These are phyloP conservation scores for Halichoerus grypus DNA, from an alignment of 2,113 vertebrate genomes.

Conservation along the genomic window DNA sequence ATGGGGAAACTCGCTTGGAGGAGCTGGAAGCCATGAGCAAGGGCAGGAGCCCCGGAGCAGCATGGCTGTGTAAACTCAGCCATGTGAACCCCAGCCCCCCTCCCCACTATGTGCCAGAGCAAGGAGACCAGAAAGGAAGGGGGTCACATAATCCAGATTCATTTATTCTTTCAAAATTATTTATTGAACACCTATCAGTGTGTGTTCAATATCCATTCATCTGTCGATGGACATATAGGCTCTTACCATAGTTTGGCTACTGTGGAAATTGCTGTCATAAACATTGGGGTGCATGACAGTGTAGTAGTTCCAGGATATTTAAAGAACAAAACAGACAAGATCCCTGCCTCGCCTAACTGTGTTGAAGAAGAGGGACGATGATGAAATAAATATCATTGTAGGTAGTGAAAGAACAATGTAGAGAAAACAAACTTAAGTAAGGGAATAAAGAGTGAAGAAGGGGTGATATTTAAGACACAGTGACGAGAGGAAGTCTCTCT, in stretches of 20 bases:
- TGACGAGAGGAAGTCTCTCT: neutral
- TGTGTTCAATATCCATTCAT: too few species aligned
- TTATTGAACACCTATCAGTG: neutral
- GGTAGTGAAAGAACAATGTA: neutral
- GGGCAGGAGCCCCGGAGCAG: neutral
- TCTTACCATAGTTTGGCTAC: too few species aligned
- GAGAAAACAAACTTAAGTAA: neutral
- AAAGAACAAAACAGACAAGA: neutral
- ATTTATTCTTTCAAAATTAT: constrained; percentile 6
- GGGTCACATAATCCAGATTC: neutral
- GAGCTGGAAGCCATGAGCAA: neutral
- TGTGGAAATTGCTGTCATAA: too few species aligned
- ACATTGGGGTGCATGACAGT: neutral
- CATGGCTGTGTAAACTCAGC: neutral
- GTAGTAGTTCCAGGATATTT: neutral
- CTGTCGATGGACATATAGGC: too few species aligned
- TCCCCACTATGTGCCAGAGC: neutral
- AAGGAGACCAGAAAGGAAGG: neutral
- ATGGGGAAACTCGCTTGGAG: neutral
- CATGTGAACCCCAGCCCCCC: neutral
- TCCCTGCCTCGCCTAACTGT: neutral
- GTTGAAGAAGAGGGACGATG: neutral
- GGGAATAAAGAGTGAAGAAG: neutral
- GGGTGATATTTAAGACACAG: neutral
- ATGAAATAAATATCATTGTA: neutral